Evolutionary conservation across 2,113 vertebrate genomes (phyloP), one percentile per base, ranked within the genome.

Genomic region (Amazona guildingii): DNA sequence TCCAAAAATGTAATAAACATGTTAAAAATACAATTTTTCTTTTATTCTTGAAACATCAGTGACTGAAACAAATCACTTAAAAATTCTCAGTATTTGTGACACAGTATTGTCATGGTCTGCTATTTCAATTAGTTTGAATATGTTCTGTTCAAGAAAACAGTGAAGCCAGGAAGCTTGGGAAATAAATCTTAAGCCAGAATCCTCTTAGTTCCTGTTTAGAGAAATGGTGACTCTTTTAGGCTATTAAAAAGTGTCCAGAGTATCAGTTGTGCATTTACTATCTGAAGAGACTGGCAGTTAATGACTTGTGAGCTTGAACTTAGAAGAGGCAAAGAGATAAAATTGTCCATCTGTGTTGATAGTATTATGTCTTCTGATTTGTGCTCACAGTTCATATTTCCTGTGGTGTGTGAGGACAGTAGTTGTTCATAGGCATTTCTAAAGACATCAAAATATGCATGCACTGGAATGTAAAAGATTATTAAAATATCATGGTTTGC

Each of bases 1-100:
- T 95, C 95, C 66, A 82, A 72, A 97, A 86, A 46, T 77, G n/a
- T 59, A 80, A 66, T 77, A 95, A 96, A 69, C 52, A 54, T 54
- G 63, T 83, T 89, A 43, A 86, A 86, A 78, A 21, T n/a, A 79
- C n/a, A 27, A 1, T 61, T 77, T 95, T 92, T 78, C 43, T 92
- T 92, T 61, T 54, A 9, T 73, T 95, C 52, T 78, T 83, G 8
- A 94, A 78, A 51, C 79, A 43, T 59, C 84, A 90, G 67, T 68
- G 75, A 17, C 80, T 90, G 72, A 95, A 93, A 81, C 31, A 51
- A 90, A 69, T 83, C 43, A 57, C 61, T 88, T 85, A 35, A 93
- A 93, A 89, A 75, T 51, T 75, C 67, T 52, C 25, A 82, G 51
- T 52, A 88, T 57, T 33, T 17, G 18, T 59, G 25, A 86, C 49